A percentile compares a stretch with the other conserved stretches of the same genome.
These are phyloP conservation scores for Meleagris gallopavo DNA, from an alignment of 2,113 vertebrate species.

Conservation along the genomic window DNA sequence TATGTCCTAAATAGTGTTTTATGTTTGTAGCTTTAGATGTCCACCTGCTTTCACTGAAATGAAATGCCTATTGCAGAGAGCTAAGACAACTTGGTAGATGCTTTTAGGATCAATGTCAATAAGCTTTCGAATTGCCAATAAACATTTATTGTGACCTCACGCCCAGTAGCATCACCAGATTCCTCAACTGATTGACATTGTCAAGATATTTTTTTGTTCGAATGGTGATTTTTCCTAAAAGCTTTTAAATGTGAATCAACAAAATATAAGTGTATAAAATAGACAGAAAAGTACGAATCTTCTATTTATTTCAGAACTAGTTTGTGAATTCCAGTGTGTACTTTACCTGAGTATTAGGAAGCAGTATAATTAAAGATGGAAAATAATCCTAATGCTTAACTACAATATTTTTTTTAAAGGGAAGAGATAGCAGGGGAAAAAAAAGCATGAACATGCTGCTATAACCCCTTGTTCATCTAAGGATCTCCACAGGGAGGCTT, in stretches of 20 bases:
- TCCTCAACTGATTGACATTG: not conserved
- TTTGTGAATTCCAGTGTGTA: constrained; percentile 4
- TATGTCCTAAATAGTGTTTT: not conserved
- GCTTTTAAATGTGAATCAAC: not conserved
- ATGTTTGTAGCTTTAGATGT: not conserved
- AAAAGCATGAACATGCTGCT: not conserved
- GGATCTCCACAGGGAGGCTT: not conserved
- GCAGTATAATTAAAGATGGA: constrained; percentile 31
- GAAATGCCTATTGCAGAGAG: not conserved
- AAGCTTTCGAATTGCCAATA: constrained; percentile 4
- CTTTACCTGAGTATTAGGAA: constrained; percentile 4
- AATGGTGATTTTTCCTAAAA: not conserved
- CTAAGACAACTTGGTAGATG: not conserved
- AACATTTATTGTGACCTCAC: not conserved
- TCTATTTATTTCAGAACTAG: not conserved
- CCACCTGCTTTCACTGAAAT: not conserved
- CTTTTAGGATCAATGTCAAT: not conserved
- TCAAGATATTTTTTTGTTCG: not conserved
- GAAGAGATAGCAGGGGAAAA: not conserved
- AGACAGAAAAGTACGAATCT: not conserved
- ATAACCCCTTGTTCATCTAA: constrained; percentile 6
- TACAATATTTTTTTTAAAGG: not conserved
- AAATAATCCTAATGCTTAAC: constrained; percentile 24
- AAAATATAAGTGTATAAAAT: not conserved
- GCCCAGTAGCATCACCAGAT: not conserved